Conservation (phyloP, 2,113 vertebrate genomes). For the Crotalus helleri region DNA sequence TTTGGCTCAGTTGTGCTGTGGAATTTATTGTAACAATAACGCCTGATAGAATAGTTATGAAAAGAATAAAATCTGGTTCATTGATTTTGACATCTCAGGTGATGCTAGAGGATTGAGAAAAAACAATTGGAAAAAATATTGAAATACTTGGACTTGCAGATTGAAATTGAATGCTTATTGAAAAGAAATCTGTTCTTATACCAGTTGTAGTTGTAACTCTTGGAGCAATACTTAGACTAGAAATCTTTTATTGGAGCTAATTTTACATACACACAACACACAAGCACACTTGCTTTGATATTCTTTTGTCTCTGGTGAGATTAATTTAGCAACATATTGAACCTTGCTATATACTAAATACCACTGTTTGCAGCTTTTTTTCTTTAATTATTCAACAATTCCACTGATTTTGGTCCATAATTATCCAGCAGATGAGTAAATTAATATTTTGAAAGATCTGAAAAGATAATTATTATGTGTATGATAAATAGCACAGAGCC, state of each 20-base stretch:
- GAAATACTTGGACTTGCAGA: not conserved
- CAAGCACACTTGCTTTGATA: not conserved
- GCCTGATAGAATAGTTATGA: not conserved
- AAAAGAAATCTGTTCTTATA: not conserved
- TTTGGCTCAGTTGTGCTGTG: not conserved
- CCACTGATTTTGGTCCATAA: not conserved
- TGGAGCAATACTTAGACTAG: not conserved
- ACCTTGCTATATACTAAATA: not conserved
- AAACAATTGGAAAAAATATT: not conserved
- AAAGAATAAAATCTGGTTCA: not conserved
- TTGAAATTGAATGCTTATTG: not conserved
- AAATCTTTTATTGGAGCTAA: not conserved
- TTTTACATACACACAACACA: not conserved
- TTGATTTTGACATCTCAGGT: not conserved
- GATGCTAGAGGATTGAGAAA: not conserved
- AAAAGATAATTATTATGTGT: not conserved
- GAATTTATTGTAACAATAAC: not conserved
- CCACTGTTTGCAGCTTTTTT: not conserved
- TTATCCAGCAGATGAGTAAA: not conserved
- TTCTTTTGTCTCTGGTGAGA: not conserved
- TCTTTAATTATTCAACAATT: not conserved
- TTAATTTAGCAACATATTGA: not conserved
- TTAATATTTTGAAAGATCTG: not conserved
- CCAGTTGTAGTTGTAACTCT: not conserved
- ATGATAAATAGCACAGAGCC: not conserved